These are phyloP conservation scores for Reticulitermes speratus DNA, from an alignment of 1,140 invertebrate species.

Conservation along the genomic window DNA sequence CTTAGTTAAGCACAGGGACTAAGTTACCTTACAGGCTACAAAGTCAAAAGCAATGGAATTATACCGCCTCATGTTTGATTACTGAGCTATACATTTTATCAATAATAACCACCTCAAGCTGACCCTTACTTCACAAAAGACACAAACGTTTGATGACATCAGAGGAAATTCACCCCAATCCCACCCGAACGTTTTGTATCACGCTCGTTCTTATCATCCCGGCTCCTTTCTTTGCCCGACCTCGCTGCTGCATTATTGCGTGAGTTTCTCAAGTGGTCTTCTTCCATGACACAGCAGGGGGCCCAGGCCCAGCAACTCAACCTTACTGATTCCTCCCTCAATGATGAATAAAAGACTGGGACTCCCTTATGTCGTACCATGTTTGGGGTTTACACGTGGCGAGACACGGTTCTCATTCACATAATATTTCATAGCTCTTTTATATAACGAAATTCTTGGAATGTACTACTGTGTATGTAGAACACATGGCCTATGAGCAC, in stretches of 20 bases:
- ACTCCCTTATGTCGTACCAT: background rate
- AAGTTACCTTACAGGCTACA: background rate
- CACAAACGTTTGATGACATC: background rate
- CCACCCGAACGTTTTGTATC: background rate
- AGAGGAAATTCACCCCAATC: background rate
- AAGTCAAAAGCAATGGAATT: background rate
- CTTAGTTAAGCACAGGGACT: too few relatives aligned
- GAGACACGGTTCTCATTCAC: conserved; percentile 4
- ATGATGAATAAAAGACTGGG: background rate
- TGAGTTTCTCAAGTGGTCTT: conserved; percentile 14
- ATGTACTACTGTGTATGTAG: background rate
- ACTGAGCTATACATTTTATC: background rate
- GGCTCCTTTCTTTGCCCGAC: background rate
- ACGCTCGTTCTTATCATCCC: background rate
- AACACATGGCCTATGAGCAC: background rate
- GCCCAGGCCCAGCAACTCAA: background rate
- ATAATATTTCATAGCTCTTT: conserved; percentile 6
- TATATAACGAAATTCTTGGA: background rate
- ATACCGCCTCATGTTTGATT: background rate
- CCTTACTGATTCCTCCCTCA: background rate
- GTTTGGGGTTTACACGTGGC: background rate
- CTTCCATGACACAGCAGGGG: conserved; percentile 5
- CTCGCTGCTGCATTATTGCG: conserved; percentile 9
- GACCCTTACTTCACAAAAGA: background rate
- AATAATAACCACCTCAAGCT: background rate